Evolutionary conservation across 2,113 vertebrate genomes (phyloP).

Genomic region (Catharus minimus): DNA sequence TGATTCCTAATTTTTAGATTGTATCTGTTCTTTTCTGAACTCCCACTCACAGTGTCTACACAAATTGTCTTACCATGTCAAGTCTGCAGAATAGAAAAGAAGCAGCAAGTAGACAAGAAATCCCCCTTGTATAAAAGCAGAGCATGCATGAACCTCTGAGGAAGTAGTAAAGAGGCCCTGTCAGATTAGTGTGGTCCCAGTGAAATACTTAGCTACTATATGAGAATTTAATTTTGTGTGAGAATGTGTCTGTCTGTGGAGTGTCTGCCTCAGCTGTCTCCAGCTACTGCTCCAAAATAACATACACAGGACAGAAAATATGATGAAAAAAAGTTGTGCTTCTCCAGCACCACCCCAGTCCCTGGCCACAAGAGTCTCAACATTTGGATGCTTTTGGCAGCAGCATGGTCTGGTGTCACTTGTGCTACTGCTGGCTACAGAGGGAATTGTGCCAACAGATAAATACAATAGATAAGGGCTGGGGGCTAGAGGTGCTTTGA

Average conservation of each 20-base stretch:
- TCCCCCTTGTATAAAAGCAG: constrained; percentile 16
- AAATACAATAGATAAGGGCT: background rate
- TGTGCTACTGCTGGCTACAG: background rate
- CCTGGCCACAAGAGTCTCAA: background rate
- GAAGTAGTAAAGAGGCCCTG: background rate
- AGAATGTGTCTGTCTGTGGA: background rate
- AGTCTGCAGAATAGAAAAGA: constrained; percentile 41
- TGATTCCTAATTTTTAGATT: constrained; percentile 63
- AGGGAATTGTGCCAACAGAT: background rate
- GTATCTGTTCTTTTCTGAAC: constrained; percentile 53
- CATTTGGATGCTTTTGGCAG: background rate
- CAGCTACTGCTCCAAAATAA: background rate
- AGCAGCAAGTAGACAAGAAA: constrained; percentile 40
- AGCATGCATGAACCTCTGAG: constrained; percentile 8
- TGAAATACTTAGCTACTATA: background rate
- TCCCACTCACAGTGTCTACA: constrained; percentile 33
- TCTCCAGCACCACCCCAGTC: background rate
- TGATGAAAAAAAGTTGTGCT: background rate
- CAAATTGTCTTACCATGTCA: constrained; percentile 29
- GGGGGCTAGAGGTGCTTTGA: background rate
- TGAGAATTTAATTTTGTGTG: background rate
- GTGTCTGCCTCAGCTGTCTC: background rate
- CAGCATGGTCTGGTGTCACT: background rate
- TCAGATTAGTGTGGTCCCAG: background rate
- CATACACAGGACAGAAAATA: background rate